A percentile compares a stretch with the other conserved stretches of the same genome.
phyloP scores from a whole-genome alignment of 2,113 vertebrate species.

The Holacanthus passer region DNA sequence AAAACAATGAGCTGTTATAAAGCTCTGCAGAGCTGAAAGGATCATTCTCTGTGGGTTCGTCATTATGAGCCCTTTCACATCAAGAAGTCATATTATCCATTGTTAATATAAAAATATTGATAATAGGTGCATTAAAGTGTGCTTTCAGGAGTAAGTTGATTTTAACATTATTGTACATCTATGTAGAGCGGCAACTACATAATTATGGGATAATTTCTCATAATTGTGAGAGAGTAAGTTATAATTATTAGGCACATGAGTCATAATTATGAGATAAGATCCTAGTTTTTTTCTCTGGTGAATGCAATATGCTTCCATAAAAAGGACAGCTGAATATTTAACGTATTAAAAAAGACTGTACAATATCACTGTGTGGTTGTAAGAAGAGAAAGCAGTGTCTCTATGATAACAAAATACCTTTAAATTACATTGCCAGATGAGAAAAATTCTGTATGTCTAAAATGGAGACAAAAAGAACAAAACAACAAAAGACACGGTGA shows the following conservation, averaged over 20 bases:
- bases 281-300: not conserved
- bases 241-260: not conserved
- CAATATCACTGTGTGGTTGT: not conserved
- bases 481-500: not conserved
- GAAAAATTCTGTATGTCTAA: not conserved
- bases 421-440: not conserved
- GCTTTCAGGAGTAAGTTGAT: no score
- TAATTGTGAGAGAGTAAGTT: no score
- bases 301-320: not conserved
- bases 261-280: not conserved
- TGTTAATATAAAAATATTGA: no score
- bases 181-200: not conserved
- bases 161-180: not conserved
- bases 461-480: not conserved
- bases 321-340: not conserved
- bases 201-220: no score
- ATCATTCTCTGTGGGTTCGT: not conserved
- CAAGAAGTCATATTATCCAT: not conserved
- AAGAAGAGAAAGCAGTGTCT: not conserved
- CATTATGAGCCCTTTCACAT: not conserved
- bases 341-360: not conserved
- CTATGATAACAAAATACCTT: not conserved
- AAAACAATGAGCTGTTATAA: not conserved
- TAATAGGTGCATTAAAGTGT: not conserved
- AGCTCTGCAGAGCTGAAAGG: not conserved